A percentile compares a stretch with the other conserved stretches of the same genome.
These are phyloP conservation scores for Chymomyza amoena DNA, from an alignment of 2,888 invertebrate genomes.

Conservation along the genomic window DNA sequence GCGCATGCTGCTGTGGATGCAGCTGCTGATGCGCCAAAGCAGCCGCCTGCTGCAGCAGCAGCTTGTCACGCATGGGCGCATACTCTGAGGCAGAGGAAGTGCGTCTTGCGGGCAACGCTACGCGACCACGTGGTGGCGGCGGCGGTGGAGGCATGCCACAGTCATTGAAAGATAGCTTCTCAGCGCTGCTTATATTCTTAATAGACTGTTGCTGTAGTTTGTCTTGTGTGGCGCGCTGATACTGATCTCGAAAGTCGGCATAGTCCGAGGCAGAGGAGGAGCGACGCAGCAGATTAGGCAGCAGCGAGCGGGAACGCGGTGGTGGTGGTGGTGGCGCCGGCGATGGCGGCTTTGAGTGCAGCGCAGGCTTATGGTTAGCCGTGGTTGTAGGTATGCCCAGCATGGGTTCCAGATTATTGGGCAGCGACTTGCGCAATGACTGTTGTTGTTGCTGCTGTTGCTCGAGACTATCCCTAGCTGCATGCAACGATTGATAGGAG, in stretches of 20 bases:
- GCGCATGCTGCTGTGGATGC: constrained; percentile 73
- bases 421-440: constrained; percentile 75
- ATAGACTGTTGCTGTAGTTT: constrained; percentile 64
- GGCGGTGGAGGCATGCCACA: constrained; percentile 79
- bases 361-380: not conserved
- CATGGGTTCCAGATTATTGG: constrained; percentile 67
- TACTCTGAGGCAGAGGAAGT: constrained; percentile 86
- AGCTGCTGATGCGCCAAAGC: constrained; percentile 76
- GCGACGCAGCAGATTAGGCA: constrained; percentile 78
- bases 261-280: constrained; percentile 87
- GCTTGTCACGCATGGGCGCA: constrained; percentile 78
- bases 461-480: constrained; percentile 22
- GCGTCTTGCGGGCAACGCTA: constrained; percentile 74
- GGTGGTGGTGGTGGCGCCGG: constrained; percentile 78
- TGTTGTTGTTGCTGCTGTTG: constrained; percentile 36
- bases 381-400: constrained; percentile 35
- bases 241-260: constrained; percentile 79
- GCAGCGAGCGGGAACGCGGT: constrained; percentile 75
- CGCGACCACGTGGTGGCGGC: constrained; percentile 76
- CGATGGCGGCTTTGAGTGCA: constrained; percentile 64
- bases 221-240: constrained; percentile 61
- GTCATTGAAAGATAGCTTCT: constrained; percentile 78
- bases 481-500: constrained; percentile 63
- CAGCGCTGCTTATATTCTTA: constrained; percentile 76
- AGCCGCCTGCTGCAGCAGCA: constrained; percentile 74